Evolutionary conservation across 2,797 vertebrate species (phyloP), one percentile per base, ranked within the genome.

Genomic region (Sternarchorhynchus goeldii): DNA sequence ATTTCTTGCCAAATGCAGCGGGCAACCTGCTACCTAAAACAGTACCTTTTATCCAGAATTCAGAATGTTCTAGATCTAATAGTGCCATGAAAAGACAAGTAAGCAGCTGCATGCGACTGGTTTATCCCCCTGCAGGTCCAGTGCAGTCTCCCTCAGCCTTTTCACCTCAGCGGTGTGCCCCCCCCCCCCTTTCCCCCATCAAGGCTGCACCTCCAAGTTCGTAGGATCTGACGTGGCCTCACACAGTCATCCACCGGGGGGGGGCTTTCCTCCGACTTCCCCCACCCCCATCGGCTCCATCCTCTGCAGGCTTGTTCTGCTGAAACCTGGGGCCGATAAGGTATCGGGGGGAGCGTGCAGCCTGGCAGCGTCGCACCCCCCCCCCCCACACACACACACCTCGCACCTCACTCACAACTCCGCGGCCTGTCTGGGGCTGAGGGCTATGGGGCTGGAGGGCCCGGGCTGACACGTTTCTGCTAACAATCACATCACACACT

Each of bases 401-500:
- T 80, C 79, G 65, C 71, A 63, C 78, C 84, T 75, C 79, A 85
- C 84, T 79, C 84, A 78, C 64, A 86, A 85, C 88, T 89, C 87
- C 83, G 86, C 83, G 84, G 82, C 87, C 77, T 69, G 88, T 85
- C 85, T 76, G 62, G 83, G 88, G 83, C 84, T 87, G 81, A 73
- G 84, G 83, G 76, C 82, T 86, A 82, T 86, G 79, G 86, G 87
- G 84, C 79, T 83, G 88, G 80, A 85, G 88, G 90, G 85, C 88
- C 89, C 86, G 91, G 87, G 93, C 94, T 94, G 92, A 94, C 94
- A 94, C 93, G 91, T 94, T 95, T 95, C 96, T 99, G 96, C 95
- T 93, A 96, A 96, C 94, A 94, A 98, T 99, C 96, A 98, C 94
- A 93, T 99, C 95, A 97, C 97, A 97, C 96, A 94, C 89, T 90